These are phyloP conservation scores for Lagria hirta DNA, from an alignment of 2,888 invertebrate genomes.

Conservation along the genomic window DNA sequence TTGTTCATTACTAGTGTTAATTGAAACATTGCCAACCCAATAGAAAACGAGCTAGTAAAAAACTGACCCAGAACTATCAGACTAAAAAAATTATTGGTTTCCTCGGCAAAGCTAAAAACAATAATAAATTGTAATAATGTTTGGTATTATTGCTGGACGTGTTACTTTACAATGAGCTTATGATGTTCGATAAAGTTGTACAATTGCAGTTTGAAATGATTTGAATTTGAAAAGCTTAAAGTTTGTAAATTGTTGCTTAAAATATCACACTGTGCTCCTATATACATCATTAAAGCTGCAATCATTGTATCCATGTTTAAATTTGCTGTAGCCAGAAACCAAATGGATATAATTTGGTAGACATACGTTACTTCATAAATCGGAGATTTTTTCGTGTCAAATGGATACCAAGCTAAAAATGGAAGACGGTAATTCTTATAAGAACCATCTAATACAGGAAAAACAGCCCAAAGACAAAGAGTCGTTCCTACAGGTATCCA, in stretches of 20 bases:
- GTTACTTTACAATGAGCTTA: slow-evolving; percentile 4
- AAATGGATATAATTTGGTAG: slow-evolving; percentile 18
- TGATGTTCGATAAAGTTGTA: slow-evolving; percentile 4
- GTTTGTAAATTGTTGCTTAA: slow-evolving; percentile 8
- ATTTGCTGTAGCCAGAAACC: slow-evolving; percentile 16
- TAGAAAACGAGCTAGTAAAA: slow-evolving; percentile 13
- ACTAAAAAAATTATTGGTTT: slow-evolving; percentile 17
- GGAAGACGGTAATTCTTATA: slow-evolving; percentile 5
- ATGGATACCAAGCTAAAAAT: slow-evolving; percentile 21
- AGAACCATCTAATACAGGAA: slow-evolving; percentile 24
- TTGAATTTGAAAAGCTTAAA: background rate
- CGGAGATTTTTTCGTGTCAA: slow-evolving; percentile 5
- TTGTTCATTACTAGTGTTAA: slow-evolving; percentile 18
- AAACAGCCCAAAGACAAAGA: slow-evolving; percentile 6
- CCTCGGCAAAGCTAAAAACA: slow-evolving; percentile 17
- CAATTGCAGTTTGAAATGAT: slow-evolving; percentile 3
- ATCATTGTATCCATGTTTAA: slow-evolving; percentile 22
- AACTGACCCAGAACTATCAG: slow-evolving; percentile 19
- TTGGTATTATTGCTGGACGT: background rate
- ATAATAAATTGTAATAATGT: background rate
- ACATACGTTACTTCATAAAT: slow-evolving; percentile 23
- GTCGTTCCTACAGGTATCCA: slow-evolving; percentile 10
- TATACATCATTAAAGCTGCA: slow-evolving; percentile 12
- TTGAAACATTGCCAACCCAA: slow-evolving; percentile 22
- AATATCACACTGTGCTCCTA: slow-evolving; percentile 12